Evolutionary conservation across 2,113 vertebrate genomes (phyloP), one percentile per base, ranked within the genome.

Genomic region (Thunnus thynnus): DNA sequence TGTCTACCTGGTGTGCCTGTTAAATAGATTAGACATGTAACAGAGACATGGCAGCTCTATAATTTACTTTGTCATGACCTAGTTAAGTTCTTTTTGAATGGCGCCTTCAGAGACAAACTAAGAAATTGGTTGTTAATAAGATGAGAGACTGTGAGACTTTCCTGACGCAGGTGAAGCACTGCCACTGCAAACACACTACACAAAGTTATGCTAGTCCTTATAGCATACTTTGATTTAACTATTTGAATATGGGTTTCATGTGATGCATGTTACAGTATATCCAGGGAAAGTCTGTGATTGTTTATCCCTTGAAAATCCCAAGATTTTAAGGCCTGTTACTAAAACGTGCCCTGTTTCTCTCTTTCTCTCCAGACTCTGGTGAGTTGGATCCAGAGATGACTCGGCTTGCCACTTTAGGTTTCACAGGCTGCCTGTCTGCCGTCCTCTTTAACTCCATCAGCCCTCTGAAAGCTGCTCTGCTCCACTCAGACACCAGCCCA

Each of bases 401-500:
- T 56, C 92, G 96, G 72, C 94, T 98, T n/a, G 96, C 92, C 1
- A 92, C 94, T 0, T 95, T 96, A 61, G 97, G 97, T 55, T 98
- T 98, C 88, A 89, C 83, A 6, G 98, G 98, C 75, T 99, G 98
- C 76, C 95, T 99, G 20, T 98, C 98, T 1, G 96, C 95, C 1
- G 95, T 99, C 67, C 96, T 94, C 90, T 96, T 98, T 76, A 97
- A 97, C 92, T 94, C 95, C 58, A 88, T 97, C 88, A 93, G 95
- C 36, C 97, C 97, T 18, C 92, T 99, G 89, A 99, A 98, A 75
- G 95, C 95, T 1, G 97, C 97, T 1, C 89, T 98, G 73, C 92
- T 95, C 5, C 93, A 94, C 73, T 89, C 94, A 2, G 92, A 88
- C 89, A 91, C 92, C 50, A 94, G 93, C 78, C 94, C 95, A 0